A percentile compares a stretch with the other conserved stretches of the same genome.
Conservation (phyloP, 2,888 invertebrate species). For the Sarcophaga rosellei region DNA sequence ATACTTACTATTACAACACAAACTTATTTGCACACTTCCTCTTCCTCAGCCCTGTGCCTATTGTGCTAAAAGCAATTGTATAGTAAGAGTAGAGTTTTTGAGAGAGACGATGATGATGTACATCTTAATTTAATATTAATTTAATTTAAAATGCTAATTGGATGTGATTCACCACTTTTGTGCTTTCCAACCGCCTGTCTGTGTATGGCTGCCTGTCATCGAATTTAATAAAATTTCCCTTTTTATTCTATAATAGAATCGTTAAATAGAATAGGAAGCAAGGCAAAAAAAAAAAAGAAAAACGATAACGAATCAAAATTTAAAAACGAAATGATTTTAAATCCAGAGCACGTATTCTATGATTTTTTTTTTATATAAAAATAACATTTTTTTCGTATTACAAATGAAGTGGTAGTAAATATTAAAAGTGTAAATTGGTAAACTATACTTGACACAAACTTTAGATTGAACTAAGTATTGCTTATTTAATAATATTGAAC, state of each 20-base stretch:
- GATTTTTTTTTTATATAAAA: conserved; percentile 14
- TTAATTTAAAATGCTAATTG: conserved; percentile 80
- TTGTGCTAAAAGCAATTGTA: conserved; percentile 13
- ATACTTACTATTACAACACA: neutral
- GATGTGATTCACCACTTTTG: conserved; percentile 71
- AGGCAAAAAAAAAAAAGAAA: neutral
- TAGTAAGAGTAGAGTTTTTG: conserved; percentile 7
- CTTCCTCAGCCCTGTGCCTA: neutral
- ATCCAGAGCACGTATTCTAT: neutral
- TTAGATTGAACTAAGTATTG: too few species aligned
- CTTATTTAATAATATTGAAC: too few species aligned
- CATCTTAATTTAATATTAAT: conserved; percentile 78
- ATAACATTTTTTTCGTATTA: neutral
- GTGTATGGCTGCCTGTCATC: neutral
- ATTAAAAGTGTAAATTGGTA: too few species aligned
- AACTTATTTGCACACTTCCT: neutral
- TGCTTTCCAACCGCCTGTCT: neutral
- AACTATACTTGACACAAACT: too few species aligned
- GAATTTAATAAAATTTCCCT: conserved; percentile 1
- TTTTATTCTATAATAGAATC: conserved; percentile 20
- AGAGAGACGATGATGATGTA: conserved; percentile 37
- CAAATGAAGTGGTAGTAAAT: neutral
- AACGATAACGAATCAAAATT: neutral
- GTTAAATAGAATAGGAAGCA: conserved; percentile 34
- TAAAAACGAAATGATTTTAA: neutral